Evolutionary conservation across 2,888 invertebrate genomes (phyloP), one percentile per base, ranked within the genome.

Genomic region (Anthophora plumipes): DNA sequence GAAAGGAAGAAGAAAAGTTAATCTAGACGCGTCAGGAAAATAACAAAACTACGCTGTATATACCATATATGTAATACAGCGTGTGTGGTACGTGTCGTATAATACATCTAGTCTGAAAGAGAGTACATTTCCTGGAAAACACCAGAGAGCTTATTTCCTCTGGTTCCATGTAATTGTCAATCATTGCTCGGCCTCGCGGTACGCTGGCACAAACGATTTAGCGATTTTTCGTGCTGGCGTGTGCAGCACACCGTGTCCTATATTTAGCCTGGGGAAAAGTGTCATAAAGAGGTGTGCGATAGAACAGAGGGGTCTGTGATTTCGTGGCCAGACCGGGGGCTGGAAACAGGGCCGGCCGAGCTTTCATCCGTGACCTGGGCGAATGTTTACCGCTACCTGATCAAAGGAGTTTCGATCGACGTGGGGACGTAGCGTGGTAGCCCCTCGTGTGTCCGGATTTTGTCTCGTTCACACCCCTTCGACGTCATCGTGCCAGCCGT

Each of bases 321-420:
- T 83, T 81, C 70, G 81, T 75, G 80, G 75, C 69, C 70, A 80
- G 84, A 73, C 59, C 69, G 75, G 57, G 64, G 83, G 64, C 69
- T 81, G 77, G 72, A 77, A 73, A 85, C 84, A 85, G 82, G 84
- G 83, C 77, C 87, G 84, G 83, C 77, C 87, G 83, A 78, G 86
- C 90, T 91, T 87, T 91, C 91, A 91, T 89, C 90, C 89, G 89
- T 90, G 89, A 89, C 87, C 89, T 83, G 85, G 88, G 78, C 82
- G 86, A 89, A 89, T 90, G 89, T 91, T 91, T 90, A 91, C 91
- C 89, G 89, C 82, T 89, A 82, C 89, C 88, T 91, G 90, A 90
- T 90, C 90, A 90, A 91, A 91, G 89, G 85, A 85, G 83, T 86
- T 87, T 88, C 87, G 86, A 89, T 78, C 81, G 84, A 74, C 74